These are phyloP conservation scores for Radopholus similis DNA, from an alignment of 1,140 invertebrate species.

Conservation along the genomic window DNA sequence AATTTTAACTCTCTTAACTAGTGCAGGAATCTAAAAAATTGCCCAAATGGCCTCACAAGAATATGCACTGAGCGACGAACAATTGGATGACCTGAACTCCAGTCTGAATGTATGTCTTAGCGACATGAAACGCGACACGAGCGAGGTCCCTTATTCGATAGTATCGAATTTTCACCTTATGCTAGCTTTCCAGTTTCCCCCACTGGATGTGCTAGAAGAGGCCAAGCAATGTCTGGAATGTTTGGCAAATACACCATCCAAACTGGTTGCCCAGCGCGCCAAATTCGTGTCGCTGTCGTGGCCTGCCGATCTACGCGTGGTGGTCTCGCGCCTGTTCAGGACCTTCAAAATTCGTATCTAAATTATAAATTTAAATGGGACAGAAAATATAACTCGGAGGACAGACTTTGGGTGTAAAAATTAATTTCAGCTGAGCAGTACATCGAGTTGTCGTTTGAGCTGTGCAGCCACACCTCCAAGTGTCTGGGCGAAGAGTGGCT, in stretches of 20 bases:
- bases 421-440: conserved; percentile 16
- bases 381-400: too few relatives aligned
- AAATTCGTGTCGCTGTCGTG: conserved; percentile 6
- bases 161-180: not conserved
- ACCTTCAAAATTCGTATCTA: conserved; percentile 10
- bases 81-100: conserved; percentile 15
- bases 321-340: conserved; percentile 1
- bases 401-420: not conserved
- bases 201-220: conserved; percentile 5
- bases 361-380: too few relatives aligned
- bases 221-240: conserved; percentile 8
- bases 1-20: too few relatives aligned
- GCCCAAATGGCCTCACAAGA: not conserved
- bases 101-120: not conserved
- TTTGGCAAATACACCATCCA: not conserved
- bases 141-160: not conserved
- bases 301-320: conserved; percentile 16
- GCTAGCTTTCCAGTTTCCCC: not conserved
- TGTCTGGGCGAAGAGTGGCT: conserved; percentile 11
- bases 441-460: not conserved
- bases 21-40: too few relatives aligned
- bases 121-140: not conserved
- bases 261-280: not conserved
- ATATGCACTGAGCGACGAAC: not conserved
- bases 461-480: conserved; percentile 2